Percentiles rank a stretch among this genome's conserved stretches.
These are phyloP conservation scores for Limnephilus rhombicus DNA, from an alignment of 2,888 invertebrate species.

Conservation along the genomic window DNA sequence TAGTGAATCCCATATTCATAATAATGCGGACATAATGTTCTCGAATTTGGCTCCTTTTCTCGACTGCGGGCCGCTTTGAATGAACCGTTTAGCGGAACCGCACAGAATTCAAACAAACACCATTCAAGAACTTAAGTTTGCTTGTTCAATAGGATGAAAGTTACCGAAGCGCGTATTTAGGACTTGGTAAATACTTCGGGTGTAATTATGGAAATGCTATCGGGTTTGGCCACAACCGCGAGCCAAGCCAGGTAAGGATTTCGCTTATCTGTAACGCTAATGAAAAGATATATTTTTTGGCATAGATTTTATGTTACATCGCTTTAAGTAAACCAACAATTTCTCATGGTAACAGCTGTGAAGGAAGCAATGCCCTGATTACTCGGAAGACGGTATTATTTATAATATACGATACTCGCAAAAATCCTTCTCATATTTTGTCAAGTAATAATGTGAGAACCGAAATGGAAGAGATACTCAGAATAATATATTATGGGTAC, in stretches of 20 bases:
- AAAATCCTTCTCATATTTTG: too few relatives aligned
- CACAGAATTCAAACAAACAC: slow-evolving; percentile 60
- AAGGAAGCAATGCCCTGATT: neutral
- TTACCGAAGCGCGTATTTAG: slow-evolving; percentile 60
- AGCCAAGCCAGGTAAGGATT: neutral
- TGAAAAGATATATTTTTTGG: neutral
- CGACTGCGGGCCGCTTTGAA: slow-evolving; percentile 43
- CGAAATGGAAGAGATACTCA: too few relatives aligned
- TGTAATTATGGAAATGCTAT: slow-evolving; percentile 61
- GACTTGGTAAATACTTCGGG: slow-evolving; percentile 59
- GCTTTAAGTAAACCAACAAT: neutral
- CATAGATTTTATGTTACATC: neutral
- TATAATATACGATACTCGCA: too few relatives aligned
- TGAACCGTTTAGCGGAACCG: slow-evolving; percentile 55
- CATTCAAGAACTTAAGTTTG: slow-evolving; percentile 56
- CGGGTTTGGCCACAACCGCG: slow-evolving; percentile 16
- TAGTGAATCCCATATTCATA: slow-evolving; percentile 47
- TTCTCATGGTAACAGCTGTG: neutral
- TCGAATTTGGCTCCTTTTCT: slow-evolving; percentile 50
- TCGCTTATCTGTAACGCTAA: neutral
- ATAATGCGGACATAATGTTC: slow-evolving; percentile 53
- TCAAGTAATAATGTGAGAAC: too few relatives aligned
- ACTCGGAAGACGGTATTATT: neutral
- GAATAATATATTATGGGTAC: too few relatives aligned
- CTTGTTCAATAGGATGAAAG: slow-evolving; percentile 59